Evolutionary conservation across 2,113 vertebrate genomes (phyloP).

Genomic region (Ciconia boyciana): DNA sequence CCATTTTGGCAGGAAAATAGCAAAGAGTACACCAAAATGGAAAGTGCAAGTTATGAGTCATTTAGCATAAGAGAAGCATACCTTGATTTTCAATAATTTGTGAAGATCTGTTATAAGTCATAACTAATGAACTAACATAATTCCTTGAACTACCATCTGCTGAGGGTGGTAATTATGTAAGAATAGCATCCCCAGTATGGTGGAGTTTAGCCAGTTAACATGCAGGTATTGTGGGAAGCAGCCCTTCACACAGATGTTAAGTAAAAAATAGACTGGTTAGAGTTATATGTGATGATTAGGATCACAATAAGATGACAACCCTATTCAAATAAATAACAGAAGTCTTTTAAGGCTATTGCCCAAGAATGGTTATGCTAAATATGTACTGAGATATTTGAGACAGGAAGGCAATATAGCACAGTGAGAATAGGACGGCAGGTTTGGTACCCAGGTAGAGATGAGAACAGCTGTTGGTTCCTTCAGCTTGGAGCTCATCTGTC

Average conservation of each 20-base stretch:
- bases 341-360: not conserved
- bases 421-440: not conserved
- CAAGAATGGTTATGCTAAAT: not conserved
- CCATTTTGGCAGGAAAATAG: not conserved
- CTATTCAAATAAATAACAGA: constrained; percentile 35
- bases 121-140: constrained; percentile 10
- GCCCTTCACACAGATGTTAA: constrained; percentile 49
- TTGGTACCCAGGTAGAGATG: not conserved
- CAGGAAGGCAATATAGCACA: not conserved
- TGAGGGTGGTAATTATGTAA: constrained; percentile 42
- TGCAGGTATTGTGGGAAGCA: constrained; percentile 39
- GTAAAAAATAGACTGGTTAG: constrained; percentile 32
- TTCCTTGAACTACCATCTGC: constrained; percentile 24
- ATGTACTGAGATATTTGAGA: not conserved
- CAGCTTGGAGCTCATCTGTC: not conserved
- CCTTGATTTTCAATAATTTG: constrained; percentile 7
- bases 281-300: not conserved
- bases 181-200: not conserved
- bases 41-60: not conserved
- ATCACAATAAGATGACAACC: not conserved
- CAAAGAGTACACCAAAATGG: not conserved
- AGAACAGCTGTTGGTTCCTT: not conserved
- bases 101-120: not conserved
- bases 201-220: constrained; percentile 5
- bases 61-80: not conserved